Base-by-base conservation (phyloP, 1,140 invertebrate genomes). In the Atta texana region DNA sequence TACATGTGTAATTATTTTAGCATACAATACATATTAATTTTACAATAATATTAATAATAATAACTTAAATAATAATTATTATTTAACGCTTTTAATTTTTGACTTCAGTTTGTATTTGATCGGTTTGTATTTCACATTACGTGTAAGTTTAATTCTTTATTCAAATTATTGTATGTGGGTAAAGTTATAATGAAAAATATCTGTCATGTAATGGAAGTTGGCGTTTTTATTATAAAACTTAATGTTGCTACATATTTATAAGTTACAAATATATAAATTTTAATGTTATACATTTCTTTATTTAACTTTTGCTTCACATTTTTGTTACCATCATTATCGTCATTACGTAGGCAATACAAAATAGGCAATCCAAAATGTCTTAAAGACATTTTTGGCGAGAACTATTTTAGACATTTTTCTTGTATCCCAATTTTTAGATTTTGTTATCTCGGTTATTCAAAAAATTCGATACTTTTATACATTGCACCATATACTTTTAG, bases 51-150 rank as follows among this genome's bases (percentile, higher is more conserved):
- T 31, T 55, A 72, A 63, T n/a, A 12, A 28, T 3, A 39, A 57
- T 39, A 34, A 66, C n/a, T 39, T 44, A 18, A 39, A 39, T 18
- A 24, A 10, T 61, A 24, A 24, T 61, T 39, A 76, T 63, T 49
- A 61, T 49, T 77, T 49, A 34, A 44, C 12, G 34, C 8, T 55
- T 74, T 31, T 55, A 74, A 53, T 34, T 28, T 74, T 18, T 55
- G 18, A 55, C 18, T n/a, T 39, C 8, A 66, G 16, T 66, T 53
- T 28, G 16, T n/a, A 28, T 31, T 34, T 34, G 24, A 53, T 31
- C 28, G n/a, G n/a, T n/a, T n/a, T n/a, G 18, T 5, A 34, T 57
- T 74, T 31, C 12, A 55, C 28, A 21, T 72, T n/a, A 68, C 12
- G 31, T 21, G 21, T 39, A 59, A 57, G 18, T 61, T 21, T 24